Evolutionary conservation across 2,797 vertebrate species (phyloP).

Genomic region (Gymnoscopelus microlampas): DNA sequence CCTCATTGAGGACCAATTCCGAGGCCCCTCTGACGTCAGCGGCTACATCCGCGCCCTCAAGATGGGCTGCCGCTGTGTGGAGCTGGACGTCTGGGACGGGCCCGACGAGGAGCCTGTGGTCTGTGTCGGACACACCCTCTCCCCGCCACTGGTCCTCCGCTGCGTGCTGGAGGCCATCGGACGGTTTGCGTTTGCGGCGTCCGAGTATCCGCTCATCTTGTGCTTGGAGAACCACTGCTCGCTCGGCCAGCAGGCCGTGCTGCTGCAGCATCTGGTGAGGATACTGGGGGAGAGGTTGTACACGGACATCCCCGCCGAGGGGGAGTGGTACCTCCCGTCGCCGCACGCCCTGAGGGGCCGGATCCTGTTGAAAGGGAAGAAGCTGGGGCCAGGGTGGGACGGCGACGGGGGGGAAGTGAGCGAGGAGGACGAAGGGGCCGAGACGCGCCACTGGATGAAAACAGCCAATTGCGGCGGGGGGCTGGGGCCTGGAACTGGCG

Average conservation of each 20-base stretch:
- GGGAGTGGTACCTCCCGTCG: conserved; percentile 88
- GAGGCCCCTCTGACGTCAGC: conserved; percentile 90
- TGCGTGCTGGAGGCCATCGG: conserved; percentile 90
- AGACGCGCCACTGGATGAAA: conserved; percentile 85
- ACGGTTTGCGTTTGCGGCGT: conserved; percentile 90
- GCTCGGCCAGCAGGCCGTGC: conserved; percentile 86
- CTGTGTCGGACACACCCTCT: conserved; percentile 89
- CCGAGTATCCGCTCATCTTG: conserved; percentile 91
- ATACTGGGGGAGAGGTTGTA: conserved; percentile 88
- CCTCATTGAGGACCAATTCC: conserved; percentile 94
- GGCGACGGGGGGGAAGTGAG: conserved; percentile 88
- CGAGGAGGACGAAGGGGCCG: conserved; percentile 92
- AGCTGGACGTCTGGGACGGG: conserved; percentile 93
- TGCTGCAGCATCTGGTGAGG: conserved; percentile 86
- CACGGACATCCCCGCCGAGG: conserved; percentile 78
- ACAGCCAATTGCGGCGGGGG: conserved; percentile 67
- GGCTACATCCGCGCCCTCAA: conserved; percentile 93
- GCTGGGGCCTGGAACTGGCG: conserved; percentile 47
- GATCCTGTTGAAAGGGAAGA: conserved; percentile 91
- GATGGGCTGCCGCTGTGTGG: conserved; percentile 94
- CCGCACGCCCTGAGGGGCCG: conserved; percentile 86
- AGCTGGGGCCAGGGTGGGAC: conserved; percentile 75
- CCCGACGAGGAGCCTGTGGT: conserved; percentile 89
- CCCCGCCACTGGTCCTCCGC: conserved; percentile 86
- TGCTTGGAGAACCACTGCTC: conserved; percentile 96